Percentiles rank a stretch among this genome's conserved stretches.
These are phyloP conservation scores for Elephas maximus DNA, from an alignment of 2,113 vertebrate species.

Conservation along the genomic window DNA sequence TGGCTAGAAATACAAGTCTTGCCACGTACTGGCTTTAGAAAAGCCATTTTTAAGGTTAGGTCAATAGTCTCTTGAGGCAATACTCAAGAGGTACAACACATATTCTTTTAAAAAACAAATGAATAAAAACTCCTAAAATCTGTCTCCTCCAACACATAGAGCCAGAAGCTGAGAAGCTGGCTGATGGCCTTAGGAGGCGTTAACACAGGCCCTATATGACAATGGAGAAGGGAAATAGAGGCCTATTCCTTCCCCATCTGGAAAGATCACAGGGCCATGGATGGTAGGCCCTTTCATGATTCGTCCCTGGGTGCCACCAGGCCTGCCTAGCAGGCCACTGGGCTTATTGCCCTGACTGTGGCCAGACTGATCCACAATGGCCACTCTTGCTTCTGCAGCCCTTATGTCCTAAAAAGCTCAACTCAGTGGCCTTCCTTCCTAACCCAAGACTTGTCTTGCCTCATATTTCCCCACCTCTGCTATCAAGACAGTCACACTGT, in stretches of 20 bases:
- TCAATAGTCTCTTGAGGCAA: background rate
- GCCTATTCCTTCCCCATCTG: rapidly evolving
- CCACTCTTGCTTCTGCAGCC: background rate
- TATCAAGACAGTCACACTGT: background rate
- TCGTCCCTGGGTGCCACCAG: no score
- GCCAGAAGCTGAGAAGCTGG: background rate
- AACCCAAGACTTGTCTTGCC: background rate
- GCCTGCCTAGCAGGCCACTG: background rate
- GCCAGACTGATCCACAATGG: background rate
- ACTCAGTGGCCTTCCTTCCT: background rate
- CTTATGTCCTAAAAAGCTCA: background rate
- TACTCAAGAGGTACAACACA: background rate
- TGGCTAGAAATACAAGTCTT: background rate
- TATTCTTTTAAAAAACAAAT: background rate
- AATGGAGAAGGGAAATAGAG: background rate
- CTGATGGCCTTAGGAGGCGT: background rate
- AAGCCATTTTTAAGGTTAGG: background rate
- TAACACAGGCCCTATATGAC: rapidly evolving
- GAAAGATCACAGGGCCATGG: background rate
- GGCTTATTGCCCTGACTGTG: background rate
- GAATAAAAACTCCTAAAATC: background rate
- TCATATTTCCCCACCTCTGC: background rate
- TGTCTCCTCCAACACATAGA: background rate
- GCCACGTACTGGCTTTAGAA: background rate
- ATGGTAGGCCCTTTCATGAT: background rate